Conservation (phyloP, 2,888 invertebrate species). For the Physocephala rufipes region DNA sequence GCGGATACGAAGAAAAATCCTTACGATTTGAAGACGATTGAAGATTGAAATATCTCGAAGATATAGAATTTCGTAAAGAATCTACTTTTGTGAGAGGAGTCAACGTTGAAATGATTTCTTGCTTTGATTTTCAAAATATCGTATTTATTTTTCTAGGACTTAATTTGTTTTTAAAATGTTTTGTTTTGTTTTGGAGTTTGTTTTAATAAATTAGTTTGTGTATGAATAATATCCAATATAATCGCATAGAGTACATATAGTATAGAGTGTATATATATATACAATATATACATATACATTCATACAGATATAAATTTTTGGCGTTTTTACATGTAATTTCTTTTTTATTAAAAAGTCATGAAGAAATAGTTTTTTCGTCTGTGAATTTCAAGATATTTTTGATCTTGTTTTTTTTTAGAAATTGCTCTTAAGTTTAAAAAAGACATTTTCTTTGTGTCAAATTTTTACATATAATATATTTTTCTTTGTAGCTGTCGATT, state of each 20-base stretch:
- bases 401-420: background rate
- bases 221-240: too few species aligned
- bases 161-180: background rate
- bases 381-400: background rate
- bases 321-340: conserved; percentile 19
- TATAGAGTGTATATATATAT: background rate
- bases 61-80: too few species aligned
- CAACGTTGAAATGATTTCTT: too few species aligned
- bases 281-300: conserved; percentile 1
- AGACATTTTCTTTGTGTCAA: background rate
- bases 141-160: too few species aligned
- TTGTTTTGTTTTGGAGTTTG: background rate
- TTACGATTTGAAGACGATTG: too few species aligned
- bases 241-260: too few species aligned
- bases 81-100: too few species aligned
- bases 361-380: conserved; percentile 15
- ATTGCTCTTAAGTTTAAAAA: conserved; percentile 2
- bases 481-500: too few species aligned
- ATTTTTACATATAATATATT: background rate
- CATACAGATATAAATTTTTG: conserved; percentile 23
- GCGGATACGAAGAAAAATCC: too few species aligned
- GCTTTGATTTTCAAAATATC: too few species aligned
- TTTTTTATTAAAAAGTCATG: conserved; percentile 27
- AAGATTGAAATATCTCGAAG: too few species aligned
- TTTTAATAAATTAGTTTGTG: conserved; percentile 4